phyloP scores from a whole-genome alignment of 2,113 vertebrate species.

The Vidua macroura region DNA sequence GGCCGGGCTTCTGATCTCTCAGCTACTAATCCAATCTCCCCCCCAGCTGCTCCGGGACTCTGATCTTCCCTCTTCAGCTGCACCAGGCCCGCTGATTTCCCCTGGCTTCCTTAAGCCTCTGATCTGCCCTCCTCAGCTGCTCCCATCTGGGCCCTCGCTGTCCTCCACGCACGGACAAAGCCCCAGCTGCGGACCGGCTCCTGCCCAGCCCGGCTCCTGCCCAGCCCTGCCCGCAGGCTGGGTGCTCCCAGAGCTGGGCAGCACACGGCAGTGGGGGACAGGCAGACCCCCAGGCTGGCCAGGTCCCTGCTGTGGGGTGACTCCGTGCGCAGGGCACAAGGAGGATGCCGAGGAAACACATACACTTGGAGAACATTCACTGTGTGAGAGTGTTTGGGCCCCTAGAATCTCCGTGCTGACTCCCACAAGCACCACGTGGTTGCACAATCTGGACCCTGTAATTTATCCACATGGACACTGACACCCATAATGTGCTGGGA shows the following conservation, averaged over 20 bases:
- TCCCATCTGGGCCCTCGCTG: background rate
- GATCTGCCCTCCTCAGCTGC: background rate
- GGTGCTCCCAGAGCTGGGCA: background rate
- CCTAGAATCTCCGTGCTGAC: background rate
- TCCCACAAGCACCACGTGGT: background rate
- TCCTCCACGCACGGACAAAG: background rate
- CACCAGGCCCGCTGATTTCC: background rate
- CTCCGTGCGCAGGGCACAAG: fast-evolving
- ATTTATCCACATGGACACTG: background rate
- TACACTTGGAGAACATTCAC: fast-evolving
- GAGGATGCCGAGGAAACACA: background rate
- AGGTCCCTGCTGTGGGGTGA: background rate
- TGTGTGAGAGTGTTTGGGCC: background rate
- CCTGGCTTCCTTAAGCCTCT: background rate
- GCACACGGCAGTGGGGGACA: no score
- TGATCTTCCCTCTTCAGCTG: background rate
- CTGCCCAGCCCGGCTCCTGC: background rate
- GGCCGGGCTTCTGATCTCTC: background rate
- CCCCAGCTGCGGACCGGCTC: background rate
- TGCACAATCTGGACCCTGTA: no score
- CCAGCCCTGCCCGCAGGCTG: background rate
- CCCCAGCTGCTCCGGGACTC: background rate
- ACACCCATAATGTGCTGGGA: background rate
- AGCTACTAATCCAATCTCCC: background rate
- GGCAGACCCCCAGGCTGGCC: background rate